Percentiles rank a stretch among this genome's conserved stretches.
These are phyloP conservation scores for Sisor rabdophorus DNA, from an alignment of 2,113 vertebrate genomes.

Conservation along the genomic window DNA sequence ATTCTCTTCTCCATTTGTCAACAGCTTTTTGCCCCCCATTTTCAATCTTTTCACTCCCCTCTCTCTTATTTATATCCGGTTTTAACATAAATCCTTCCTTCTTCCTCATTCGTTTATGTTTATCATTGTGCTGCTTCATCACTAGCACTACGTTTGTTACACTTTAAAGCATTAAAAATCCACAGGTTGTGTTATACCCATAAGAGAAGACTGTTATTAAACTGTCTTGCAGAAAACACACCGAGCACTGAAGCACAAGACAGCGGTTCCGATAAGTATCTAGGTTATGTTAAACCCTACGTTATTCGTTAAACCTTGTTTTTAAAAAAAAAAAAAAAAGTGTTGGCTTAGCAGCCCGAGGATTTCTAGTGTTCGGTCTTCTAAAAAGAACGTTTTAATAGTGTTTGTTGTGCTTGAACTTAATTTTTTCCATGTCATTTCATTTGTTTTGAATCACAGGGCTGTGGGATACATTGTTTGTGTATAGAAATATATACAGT, in stretches of 20 bases:
- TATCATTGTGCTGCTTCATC: neutral
- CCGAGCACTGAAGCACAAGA: slow-evolving; percentile 36
- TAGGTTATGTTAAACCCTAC: slow-evolving; percentile 23
- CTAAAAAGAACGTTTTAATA: slow-evolving; percentile 35
- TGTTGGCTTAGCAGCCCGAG: slow-evolving; percentile 40
- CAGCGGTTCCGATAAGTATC: slow-evolving; percentile 29
- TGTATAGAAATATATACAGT: slow-evolving; percentile 15
- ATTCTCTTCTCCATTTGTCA: slow-evolving; percentile 4
- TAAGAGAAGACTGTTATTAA: slow-evolving; percentile 34
- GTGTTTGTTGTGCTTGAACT: slow-evolving; percentile 49
- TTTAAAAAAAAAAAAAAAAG: neutral
- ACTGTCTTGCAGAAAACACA: slow-evolving; percentile 18
- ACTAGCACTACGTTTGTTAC: slow-evolving; percentile 2
- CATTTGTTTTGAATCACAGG: slow-evolving; percentile 38
- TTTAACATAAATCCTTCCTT: slow-evolving; percentile 20
- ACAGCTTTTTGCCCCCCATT: slow-evolving; percentile 7
- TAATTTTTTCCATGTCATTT: slow-evolving; percentile 46
- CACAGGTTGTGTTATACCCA: slow-evolving; percentile 14
- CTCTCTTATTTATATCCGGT: slow-evolving; percentile 9
- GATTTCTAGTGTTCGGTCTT: slow-evolving; percentile 39
- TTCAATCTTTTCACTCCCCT: neutral
- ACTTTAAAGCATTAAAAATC: slow-evolving; percentile 30
- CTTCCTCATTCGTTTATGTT: slow-evolving; percentile 9
- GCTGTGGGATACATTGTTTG: slow-evolving; percentile 41
- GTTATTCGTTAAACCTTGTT: slow-evolving; percentile 27